Conservation (phyloP, 53 echinoderm and acorn worm species). For the Patiria pectinifera region DNA sequence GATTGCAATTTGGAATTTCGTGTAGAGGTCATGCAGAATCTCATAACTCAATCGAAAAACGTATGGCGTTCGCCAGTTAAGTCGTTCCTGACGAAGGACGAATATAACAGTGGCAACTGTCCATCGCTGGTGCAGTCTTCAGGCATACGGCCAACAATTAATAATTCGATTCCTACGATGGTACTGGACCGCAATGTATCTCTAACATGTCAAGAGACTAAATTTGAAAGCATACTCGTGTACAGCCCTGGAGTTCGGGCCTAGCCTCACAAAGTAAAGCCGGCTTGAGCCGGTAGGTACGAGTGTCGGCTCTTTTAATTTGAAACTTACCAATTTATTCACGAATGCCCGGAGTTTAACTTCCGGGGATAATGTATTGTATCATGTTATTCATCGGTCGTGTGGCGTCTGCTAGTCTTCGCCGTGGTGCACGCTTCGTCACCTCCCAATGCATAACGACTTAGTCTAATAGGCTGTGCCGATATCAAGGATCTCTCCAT, state of each 20-base stretch:
- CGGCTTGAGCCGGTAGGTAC: not conserved
- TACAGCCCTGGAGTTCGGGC: not conserved
- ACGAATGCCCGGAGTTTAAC: too few species aligned
- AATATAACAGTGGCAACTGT: not conserved
- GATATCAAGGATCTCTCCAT: not conserved
- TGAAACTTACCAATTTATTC: not conserved
- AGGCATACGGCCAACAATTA: not conserved
- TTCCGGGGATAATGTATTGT: not conserved
- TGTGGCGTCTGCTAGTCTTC: constrained; percentile 13
- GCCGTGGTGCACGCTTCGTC: not conserved
- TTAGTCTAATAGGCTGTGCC: not conserved
- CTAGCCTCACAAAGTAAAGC: not conserved
- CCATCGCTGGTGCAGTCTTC: not conserved
- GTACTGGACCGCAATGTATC: not conserved
- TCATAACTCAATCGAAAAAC: too few species aligned
- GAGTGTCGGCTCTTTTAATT: not conserved
- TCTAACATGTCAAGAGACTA: too few species aligned
- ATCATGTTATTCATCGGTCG: not conserved
- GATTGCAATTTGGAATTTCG: too few species aligned
- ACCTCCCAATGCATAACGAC: not conserved
- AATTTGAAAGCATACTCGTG: too few species aligned
- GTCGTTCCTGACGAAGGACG: too few species aligned
- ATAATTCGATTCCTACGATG: constrained; percentile 2
- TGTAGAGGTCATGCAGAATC: too few species aligned
- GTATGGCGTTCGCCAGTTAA: too few species aligned